Evolutionary conservation across 2,797 vertebrate genomes (phyloP).

Genomic region (Enteromius argenteus): DNA sequence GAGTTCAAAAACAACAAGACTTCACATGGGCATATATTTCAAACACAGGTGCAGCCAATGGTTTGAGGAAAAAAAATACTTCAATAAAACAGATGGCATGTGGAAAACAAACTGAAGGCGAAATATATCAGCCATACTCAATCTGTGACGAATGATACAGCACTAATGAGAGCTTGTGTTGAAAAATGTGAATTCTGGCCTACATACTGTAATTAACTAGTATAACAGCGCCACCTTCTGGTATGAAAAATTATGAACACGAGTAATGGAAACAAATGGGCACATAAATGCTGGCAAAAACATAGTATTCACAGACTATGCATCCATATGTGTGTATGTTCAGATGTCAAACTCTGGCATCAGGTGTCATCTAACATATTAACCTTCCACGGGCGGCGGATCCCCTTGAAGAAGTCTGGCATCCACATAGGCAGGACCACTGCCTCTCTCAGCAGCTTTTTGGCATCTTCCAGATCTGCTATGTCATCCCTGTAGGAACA

Average conservation of each 20-base stretch:
- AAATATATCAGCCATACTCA: neutral
- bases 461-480: slow-evolving; percentile 96
- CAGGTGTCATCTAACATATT: slow-evolving; percentile 15
- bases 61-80: slow-evolving; percentile 3
- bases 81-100: neutral
- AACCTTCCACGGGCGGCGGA: slow-evolving; percentile 98
- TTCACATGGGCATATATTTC: neutral
- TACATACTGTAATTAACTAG: neutral
- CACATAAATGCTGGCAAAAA: neutral
- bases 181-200: neutral
- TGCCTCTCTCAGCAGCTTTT: slow-evolving; percentile 95
- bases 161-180: neutral
- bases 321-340: neutral
- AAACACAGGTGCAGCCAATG: neutral
- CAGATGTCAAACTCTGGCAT: slow-evolving; percentile 27
- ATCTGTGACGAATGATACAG: neutral
- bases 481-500: slow-evolving; percentile 89
- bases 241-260: neutral
- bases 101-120: slow-evolving; percentile 15
- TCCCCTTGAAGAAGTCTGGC: slow-evolving; percentile 99
- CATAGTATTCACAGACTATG: neutral
- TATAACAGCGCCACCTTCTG: neutral
- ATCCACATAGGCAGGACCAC: slow-evolving; percentile 99
- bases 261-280: neutral
- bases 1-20: neutral